Base-by-base conservation (phyloP, 2,797 vertebrate species). In the Taeniopygia guttata region DNA sequence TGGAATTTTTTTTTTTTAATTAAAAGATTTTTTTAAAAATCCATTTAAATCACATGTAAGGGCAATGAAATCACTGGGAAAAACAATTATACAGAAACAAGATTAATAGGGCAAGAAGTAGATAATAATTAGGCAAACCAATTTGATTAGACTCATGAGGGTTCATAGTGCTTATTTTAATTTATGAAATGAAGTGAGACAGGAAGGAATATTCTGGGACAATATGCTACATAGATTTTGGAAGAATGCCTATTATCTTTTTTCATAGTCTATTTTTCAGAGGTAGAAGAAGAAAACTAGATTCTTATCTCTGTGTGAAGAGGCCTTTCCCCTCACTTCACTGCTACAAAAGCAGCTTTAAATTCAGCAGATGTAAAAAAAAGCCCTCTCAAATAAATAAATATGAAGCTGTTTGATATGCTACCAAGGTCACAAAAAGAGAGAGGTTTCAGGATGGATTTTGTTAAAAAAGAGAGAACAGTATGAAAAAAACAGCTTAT, bases 1-100 rank as follows among this genome's bases (percentile, higher is more conserved):
- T 5, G 2, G 15, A 27, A 9, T 4, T 14, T 3, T 2, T 7
- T 21, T 4, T 14, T 3, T 2, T 7, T 21, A 32, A 16, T 7
- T 16, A 8, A 20, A 77, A 18, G 2, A 7, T 16, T 19, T n/a
- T 14, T 68, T 60, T 1, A 1, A 8, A 58, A 62, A 69, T 1
- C 0, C 43, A 34, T 58, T 54, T 90, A 49, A 89, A 74, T 29
- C 5, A 16, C 16, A 10, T 40, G 4, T 55, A 74, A 87, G 25
- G 32, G 30, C 81, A 34, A 85, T 45, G 42, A 93, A 36, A 83
- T 80, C 58, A 82, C 34, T 27, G 5, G 6, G 23, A 42, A 92
- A 77, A 94, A 30, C n/a, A 82, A 58, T 64, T 34, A 38, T 11
- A 43, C 5, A 60, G 52, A 84, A 91, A 63, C 16, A 74, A 89